Evolutionary conservation across 2,797 vertebrate species (phyloP).

Genomic region (Orientallactaga sibirica): DNA sequence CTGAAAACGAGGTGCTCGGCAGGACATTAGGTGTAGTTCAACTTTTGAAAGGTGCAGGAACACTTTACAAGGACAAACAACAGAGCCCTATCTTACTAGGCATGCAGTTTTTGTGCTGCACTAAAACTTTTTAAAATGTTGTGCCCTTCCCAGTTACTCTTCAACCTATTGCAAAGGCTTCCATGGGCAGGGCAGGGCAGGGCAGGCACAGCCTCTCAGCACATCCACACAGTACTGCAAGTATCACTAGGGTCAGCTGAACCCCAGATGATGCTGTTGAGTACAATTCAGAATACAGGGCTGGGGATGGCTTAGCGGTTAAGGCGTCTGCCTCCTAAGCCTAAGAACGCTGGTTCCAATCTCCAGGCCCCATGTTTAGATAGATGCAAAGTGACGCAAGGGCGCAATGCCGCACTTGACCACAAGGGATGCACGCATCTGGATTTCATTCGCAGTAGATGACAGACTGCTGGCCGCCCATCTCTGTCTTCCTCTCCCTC

Average conservation of each 20-base stretch:
- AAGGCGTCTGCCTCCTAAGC: too few relatives aligned
- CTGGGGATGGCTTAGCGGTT: too few relatives aligned
- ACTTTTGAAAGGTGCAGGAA: slow-evolving; percentile 14
- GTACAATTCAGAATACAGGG: neutral
- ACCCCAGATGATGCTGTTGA: too few relatives aligned
- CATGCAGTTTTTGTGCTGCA: neutral
- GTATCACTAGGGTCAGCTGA: neutral
- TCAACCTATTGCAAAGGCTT: slow-evolving; percentile 26
- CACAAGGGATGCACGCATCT: too few relatives aligned
- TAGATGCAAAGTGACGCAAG: too few relatives aligned
- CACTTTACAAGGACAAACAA: slow-evolving; percentile 33
- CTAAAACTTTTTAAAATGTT: neutral
- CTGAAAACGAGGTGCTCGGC: neutral
- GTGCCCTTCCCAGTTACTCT: neutral
- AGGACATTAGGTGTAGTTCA: neutral
- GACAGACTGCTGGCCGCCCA: too few relatives aligned
- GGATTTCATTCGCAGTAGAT: too few relatives aligned
- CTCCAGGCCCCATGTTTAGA: too few relatives aligned
- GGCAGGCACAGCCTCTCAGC: neutral
- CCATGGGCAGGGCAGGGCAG: neutral
- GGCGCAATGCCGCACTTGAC: too few relatives aligned
- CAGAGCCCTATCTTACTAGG: neutral
- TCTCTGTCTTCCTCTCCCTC: too few relatives aligned
- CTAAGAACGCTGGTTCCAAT: too few relatives aligned
- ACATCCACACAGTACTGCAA: neutral